phyloP scores from a whole-genome alignment of 1,140 invertebrate genomes.

The Catajapyx aquilonaris region DNA sequence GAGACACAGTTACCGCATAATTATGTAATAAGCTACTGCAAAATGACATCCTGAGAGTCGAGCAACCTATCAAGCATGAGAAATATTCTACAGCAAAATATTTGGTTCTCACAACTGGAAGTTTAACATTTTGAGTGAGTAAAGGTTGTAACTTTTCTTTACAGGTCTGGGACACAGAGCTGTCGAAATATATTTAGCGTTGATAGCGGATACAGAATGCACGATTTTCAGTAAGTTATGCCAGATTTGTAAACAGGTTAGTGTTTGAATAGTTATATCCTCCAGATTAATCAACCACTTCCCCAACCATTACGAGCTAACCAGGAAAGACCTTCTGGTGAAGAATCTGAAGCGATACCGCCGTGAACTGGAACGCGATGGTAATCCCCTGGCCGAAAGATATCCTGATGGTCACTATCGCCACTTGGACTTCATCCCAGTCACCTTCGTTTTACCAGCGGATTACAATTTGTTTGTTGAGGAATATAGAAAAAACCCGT shows the following conservation, averaged over 20 bases:
- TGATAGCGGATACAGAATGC: conserved; percentile 75
- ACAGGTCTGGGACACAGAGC: conserved; percentile 64
- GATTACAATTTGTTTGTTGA: conserved; percentile 93
- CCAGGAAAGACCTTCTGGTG: conserved; percentile 80
- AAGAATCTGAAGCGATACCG: conserved; percentile 90
- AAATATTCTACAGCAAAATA: conserved; percentile 4
- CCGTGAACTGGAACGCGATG: conserved; percentile 75
- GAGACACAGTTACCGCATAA: conserved; percentile 5
- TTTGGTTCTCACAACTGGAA: background rate
- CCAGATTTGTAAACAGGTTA: conserved; percentile 1
- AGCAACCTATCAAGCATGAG: conserved; percentile 7
- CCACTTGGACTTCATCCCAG: conserved; percentile 73
- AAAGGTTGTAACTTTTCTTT: conserved; percentile 10
- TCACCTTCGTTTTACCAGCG: conserved; percentile 80
- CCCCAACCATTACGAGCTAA: conserved; percentile 86
- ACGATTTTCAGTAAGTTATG: conserved; percentile 60
- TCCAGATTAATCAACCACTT: conserved; percentile 67
- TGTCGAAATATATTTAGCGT: conserved; percentile 79
- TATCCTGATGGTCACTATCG: conserved; percentile 49
- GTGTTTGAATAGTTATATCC: background rate
- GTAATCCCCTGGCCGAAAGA: conserved; percentile 62
- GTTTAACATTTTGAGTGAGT: conserved; percentile 2
- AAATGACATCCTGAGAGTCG: too few relatives aligned
- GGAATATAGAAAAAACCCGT: conserved; percentile 74
- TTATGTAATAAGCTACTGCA: too few relatives aligned